Base-by-base conservation (phyloP, 2,797 vertebrate species). In the Gila robusta region DNA sequence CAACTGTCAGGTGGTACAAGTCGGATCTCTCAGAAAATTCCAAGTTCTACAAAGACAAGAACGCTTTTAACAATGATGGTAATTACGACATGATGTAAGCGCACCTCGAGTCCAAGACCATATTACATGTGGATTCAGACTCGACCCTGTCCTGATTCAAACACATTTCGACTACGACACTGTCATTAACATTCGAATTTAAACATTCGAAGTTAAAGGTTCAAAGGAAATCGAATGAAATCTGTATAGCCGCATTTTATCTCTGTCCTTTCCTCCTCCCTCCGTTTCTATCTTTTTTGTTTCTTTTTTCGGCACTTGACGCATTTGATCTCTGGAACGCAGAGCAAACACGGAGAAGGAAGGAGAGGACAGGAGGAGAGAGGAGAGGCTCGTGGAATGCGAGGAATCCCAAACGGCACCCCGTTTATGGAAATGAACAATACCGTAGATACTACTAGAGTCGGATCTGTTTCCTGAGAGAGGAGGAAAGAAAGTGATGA, bases 391-490 rank as follows among this genome's bases (percentile, higher is more conserved):
- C 7, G 21, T 89, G 94, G 94, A 95, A 95, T 94, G 91, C 87
- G 70, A 93, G 92, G 92, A 91, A 95, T 95, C 92, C 91, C 80
- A 71, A 86, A 82, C 92, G 82, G 47, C 91, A 93, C 91, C 91
- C 83, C 94, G 94, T 96, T 95, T 95, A 96, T 94, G 94, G 93
- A 95, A 95, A 94, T 92, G 56, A 91, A 91, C 91, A 91, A 92
- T 94, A 69, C 92, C 90, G 54, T 80, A 84, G 89, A 92, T 83
- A n/a, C 81, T 67, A 67, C 59, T 21, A 21, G 28, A 83, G 90
- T 91, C 89, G 1, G 86, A 89, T 90, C 87, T 82, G 91, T 90
- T 95, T 95, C 93, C 94, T 94, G 92, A 91, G 91, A 93, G 91
- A 92, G 93, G 91, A 94, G 93, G 90, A 77, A 81, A 81, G 82